Base-by-base conservation (phyloP, 2,797 vertebrate species). In the Pseudochaenichthys georgianus region DNA sequence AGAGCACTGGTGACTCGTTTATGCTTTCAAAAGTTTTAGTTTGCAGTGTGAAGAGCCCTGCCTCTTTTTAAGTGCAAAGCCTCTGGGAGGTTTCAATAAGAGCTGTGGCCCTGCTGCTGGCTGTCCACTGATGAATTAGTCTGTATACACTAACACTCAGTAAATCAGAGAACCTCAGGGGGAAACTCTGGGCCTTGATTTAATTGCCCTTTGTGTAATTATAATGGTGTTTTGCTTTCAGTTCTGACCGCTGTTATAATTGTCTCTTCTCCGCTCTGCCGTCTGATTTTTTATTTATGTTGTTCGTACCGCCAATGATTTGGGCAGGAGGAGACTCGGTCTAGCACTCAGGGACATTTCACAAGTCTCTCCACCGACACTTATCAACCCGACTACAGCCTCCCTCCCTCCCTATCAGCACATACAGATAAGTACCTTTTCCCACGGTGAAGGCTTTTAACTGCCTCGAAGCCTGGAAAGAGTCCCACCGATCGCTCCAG, bases 401-500 rank as follows among this genome's bases (percentile, higher is more conserved):
- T 6, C 19, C 3, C 34, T 16, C 63, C 45, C 21, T 0, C 23
- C 55, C 62, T 72, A 87, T 88, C 81, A 78, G 73, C 70, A 58
- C 77, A 53, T 62, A 70, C 73, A 78, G 83, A 89, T 84, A 82
- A 83, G 73, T 67, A 74, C 73, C 75, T 72, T 84, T 80, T 68
- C 82, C 77, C 54, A 55, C 34, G n/a, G 38, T 17, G 58, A 75
- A 69, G 67, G 73, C 80, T 84, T 89, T 86, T 65, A 83, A 83
- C 76, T 50, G 45, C 60, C 68, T 75, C 42, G 2, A 60, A 69
- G 64, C 62, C 64, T 42, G 61, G 45, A 70, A 62, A 76, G 64
- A 70, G 52, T 84, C 68, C 84, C 66, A 7, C 48, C 13, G 64
- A 57, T 77, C 69, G 13, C 74, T 47, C 47, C 71, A 41, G 6